Evolutionary conservation across 2,113 vertebrate species (phyloP).

Genomic region (Phyllopteryx taeniolatus): DNA sequence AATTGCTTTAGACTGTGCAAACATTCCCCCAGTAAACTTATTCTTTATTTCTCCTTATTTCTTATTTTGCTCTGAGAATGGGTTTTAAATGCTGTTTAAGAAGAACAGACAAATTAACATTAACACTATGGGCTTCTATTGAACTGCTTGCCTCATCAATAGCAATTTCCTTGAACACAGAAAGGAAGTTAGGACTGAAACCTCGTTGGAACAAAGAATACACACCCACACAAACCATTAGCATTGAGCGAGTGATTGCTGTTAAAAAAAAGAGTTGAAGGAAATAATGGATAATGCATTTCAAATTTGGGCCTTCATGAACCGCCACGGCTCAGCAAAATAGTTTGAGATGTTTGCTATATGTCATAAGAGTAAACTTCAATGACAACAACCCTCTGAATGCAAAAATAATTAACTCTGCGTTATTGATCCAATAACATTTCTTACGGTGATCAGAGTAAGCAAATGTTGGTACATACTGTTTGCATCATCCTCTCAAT

Average conservation of each 20-base stretch:
- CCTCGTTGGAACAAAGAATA: background rate
- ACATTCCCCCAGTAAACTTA: background rate
- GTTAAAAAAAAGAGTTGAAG: constrained; percentile 28
- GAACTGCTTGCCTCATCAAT: constrained; percentile 36
- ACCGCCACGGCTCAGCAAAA: background rate
- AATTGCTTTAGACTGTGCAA: background rate
- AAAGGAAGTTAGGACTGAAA: constrained; percentile 16
- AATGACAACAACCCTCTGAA: background rate
- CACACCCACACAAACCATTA: constrained; percentile 23
- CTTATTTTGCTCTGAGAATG: background rate
- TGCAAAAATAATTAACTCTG: background rate
- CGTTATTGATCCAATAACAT: background rate
- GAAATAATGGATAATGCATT: constrained; percentile 26
- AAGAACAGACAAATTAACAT: constrained; percentile 23
- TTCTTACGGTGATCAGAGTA: background rate
- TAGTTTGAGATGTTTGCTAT: background rate
- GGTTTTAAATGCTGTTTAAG: background rate
- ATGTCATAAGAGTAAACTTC: background rate
- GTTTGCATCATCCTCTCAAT: background rate
- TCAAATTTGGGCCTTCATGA: background rate
- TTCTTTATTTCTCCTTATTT: background rate
- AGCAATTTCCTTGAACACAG: constrained; percentile 45
- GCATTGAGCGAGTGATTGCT: constrained; percentile 30
- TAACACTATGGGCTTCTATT: constrained; percentile 15
- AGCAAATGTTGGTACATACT: background rate